Conservation (phyloP, 1,140 invertebrate species). For the Mamestra configurata region DNA sequence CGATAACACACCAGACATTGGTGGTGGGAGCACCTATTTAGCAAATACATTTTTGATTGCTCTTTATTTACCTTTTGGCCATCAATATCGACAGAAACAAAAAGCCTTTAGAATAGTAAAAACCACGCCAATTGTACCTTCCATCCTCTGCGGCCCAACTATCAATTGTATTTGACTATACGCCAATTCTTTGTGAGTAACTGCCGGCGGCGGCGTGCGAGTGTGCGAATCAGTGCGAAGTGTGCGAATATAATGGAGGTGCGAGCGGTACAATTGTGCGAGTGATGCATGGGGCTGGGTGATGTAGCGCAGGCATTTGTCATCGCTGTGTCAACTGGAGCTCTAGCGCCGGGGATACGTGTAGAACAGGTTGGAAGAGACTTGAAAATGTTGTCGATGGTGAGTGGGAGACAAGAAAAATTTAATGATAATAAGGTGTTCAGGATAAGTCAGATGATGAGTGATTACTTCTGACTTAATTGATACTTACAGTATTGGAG, state of each 20-base stretch:
- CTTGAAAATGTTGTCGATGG: background rate
- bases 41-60: background rate
- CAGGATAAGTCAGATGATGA: no score
- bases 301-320: constrained; percentile 20
- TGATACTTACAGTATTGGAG: no score
- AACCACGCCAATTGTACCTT: background rate
- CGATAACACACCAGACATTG: no score
- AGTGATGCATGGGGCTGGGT: constrained; percentile 1
- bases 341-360: background rate
- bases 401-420: no score
- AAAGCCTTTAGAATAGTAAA: background rate
- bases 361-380: background rate
- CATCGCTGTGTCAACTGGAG: constrained; percentile 2
- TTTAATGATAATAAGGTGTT: no score
- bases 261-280: background rate
- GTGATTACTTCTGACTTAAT: no score
- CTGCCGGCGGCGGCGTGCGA: background rate
- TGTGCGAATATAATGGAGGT: background rate
- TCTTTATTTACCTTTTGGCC: background rate
- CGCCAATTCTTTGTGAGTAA: background rate
- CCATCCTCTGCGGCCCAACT: background rate
- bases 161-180: constrained; percentile 24
- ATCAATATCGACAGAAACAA: constrained; percentile 5
- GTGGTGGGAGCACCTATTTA: no score
- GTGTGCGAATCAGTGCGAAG: background rate